A percentile compares a stretch with the other conserved stretches of the same genome.
Conservation (phyloP, 2,888 invertebrate genomes). For the Bibio marci region DNA sequence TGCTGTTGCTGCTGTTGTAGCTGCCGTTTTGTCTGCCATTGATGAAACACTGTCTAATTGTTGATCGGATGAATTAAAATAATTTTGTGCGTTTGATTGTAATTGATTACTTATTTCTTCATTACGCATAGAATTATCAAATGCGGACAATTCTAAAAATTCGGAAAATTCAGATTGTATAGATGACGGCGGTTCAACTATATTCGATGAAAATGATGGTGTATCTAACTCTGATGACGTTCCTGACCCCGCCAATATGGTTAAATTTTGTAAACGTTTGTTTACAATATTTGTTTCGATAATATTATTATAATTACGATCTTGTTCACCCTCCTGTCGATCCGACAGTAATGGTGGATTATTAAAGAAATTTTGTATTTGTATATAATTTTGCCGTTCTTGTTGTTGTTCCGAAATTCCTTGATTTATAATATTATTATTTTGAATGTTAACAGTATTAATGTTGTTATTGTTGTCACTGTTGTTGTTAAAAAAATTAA, state of each 20-base stretch:
- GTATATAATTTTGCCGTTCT: conserved; percentile 16
- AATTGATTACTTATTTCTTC: no score
- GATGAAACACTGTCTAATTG: neutral
- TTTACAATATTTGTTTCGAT: conserved; percentile 2
- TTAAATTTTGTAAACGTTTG: conserved; percentile 3
- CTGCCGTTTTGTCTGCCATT: neutral
- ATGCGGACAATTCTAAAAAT: neutral
- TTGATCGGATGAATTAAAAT: neutral
- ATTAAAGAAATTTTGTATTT: conserved; percentile 27
- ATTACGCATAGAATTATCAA: no score
- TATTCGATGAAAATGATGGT: conserved; percentile 18
- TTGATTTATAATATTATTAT: conserved; percentile 2
- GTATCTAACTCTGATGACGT: neutral
- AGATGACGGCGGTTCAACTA: conserved; percentile 27
- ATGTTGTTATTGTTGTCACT: no score
- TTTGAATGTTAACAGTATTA: neutral
- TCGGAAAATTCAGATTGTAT: conserved; percentile 24
- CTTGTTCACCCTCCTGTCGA: conserved; percentile 3
- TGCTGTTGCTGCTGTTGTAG: neutral
- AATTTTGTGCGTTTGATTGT: no score
- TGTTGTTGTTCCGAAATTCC: conserved; percentile 5
- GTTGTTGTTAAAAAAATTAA: no score
- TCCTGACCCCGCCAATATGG: neutral
- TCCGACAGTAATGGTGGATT: conserved; percentile 20
- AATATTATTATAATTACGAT: conserved; percentile 8